Conservation (phyloP, 2,113 vertebrate genomes). For the Gobius niger region DNA sequence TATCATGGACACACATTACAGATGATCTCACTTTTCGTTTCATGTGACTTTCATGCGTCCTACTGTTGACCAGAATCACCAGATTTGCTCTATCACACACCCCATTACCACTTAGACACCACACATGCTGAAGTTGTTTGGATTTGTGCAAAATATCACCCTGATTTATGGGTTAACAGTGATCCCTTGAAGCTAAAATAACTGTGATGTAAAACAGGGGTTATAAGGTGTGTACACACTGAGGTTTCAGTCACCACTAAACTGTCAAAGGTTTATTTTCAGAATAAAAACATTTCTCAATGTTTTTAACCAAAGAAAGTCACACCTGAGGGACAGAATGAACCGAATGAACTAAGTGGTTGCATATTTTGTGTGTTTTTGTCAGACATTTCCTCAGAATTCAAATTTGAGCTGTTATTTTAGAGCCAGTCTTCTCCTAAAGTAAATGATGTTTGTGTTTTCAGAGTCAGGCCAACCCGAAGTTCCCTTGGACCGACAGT, state of each 20-base stretch:
- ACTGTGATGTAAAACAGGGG: background rate
- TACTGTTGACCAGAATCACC: too few species aligned
- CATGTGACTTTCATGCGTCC: too few species aligned
- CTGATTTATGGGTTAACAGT: background rate
- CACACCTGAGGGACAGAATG: background rate
- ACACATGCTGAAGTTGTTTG: background rate
- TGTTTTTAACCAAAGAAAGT: background rate
- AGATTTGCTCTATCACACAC: background rate
- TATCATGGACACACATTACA: too few species aligned
- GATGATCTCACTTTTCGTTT: too few species aligned
- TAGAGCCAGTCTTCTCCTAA: slow-evolving; percentile 11
- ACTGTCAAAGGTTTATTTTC: background rate
- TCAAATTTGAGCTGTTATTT: slow-evolving; percentile 15
- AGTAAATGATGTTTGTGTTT: slow-evolving; percentile 51
- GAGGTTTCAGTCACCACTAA: background rate
- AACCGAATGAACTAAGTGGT: background rate
- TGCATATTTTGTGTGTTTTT: background rate
- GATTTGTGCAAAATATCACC: background rate
- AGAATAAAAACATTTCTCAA: slow-evolving; percentile 1
- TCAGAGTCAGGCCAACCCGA: slow-evolving; percentile 91
- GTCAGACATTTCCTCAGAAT: background rate
- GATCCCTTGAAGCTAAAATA: background rate
- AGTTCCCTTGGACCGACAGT: slow-evolving; percentile 87
- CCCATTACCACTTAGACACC: background rate
- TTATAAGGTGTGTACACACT: background rate